Base-by-base conservation (phyloP, 2,797 vertebrate genomes). In the Enteromius trimaculatus region DNA sequence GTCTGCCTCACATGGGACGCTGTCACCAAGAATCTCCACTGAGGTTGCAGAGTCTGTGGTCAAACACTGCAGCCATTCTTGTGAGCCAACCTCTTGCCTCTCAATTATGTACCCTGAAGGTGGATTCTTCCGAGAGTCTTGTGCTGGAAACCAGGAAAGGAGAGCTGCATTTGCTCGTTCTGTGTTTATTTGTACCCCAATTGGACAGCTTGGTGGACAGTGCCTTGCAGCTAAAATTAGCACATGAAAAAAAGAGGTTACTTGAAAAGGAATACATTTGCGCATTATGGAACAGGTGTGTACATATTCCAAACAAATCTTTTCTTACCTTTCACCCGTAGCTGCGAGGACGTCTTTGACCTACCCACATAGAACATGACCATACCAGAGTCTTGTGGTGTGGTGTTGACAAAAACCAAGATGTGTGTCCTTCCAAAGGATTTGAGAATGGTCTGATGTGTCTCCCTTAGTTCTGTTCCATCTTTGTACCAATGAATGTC, bases 341-440 rank as follows among this genome's bases (percentile, higher is more conserved):
- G 95, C 90, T 98, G 96, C 77, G 97, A 96, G 14, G 96, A 97
- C 0, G 98, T 98, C 88, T 96, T 96, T 0, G 98, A 98, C 88
- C 96, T 95, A 66, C 96, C 95, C 0, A 96, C 93, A 0, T 96
- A 85, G 84, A 99, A 99, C 85, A 94, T 96, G 88, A 99, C 95
- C 66, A 96, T 92, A 39, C 98, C 98, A 0, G 97, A 96, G 0
- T 98, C 98, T 86, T 96, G 95, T 64, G 96, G 95, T 77, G 96
- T 96, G 26, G 97, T 97, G 0, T 98, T 98, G 44, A 99, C 97
- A 55, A 99, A 96, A 79, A 99, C 98, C 86, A 99, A 93, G 70
- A 98, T 96, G 77, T 98, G 98, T 34, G 96, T 99, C 87, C 96
- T 96, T 88, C 97, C 96, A 0, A 97, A 99, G 49, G 96, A 98